Evolutionary conservation across 1,140 invertebrate genomes (phyloP).

Genomic region (Eriosoma lanigerum): DNA sequence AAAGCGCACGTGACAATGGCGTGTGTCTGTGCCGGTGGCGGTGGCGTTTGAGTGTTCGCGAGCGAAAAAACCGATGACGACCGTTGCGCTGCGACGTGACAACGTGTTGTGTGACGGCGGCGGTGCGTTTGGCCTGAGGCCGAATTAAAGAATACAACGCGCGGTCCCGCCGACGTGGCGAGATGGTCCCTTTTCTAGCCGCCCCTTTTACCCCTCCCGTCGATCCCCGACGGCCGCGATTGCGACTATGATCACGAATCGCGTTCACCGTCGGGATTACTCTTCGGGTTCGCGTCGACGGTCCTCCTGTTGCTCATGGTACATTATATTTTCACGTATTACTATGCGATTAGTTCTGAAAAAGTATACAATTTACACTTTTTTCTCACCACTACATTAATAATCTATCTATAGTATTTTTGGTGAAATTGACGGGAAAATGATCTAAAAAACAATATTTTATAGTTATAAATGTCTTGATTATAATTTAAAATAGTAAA

Average conservation of each 20-base stretch:
- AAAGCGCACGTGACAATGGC: no score
- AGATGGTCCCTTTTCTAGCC: background rate
- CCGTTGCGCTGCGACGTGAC: conserved; percentile 14
- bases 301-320: conserved; percentile 18
- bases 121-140: conserved; percentile 35
- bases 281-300: background rate
- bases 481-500: no score
- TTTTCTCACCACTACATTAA: no score
- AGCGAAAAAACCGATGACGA: background rate
- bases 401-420: no score
- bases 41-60: background rate
- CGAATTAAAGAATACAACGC: conserved; percentile 22
- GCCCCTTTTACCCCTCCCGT: conserved; percentile 4
- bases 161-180: background rate
- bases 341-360: no score
- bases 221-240: background rate
- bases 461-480: no score
- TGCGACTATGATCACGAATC: background rate
- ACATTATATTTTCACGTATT: no score
- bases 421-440: no score
- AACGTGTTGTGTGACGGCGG: conserved; percentile 19
- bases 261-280: conserved; percentile 3
- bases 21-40: background rate
- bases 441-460: no score
- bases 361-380: no score